These are phyloP conservation scores for Crocuta crocuta DNA, from an alignment of 2,113 vertebrate genomes.

Conservation along the genomic window DNA sequence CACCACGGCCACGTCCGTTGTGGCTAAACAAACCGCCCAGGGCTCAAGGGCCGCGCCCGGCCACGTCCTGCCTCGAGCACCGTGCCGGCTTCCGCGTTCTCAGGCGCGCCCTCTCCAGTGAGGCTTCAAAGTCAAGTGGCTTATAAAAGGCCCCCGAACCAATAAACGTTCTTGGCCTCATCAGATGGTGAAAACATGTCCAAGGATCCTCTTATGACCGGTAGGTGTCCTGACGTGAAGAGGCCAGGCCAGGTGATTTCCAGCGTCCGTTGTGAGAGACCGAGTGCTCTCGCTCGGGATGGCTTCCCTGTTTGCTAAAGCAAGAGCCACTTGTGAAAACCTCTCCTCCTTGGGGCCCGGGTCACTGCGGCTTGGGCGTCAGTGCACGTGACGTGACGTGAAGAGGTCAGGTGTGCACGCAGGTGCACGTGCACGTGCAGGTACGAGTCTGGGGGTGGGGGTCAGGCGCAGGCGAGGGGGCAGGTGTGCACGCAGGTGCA, in stretches of 20 bases:
- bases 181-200: not conserved
- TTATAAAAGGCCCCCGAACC: not conserved
- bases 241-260: not conserved
- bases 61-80: not conserved
- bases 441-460: no score
- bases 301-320: not conserved
- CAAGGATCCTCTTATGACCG: not conserved
- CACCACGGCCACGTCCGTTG: rapidly evolving
- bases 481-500: not conserved
- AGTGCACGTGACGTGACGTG: rapidly evolving
- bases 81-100: rapidly evolving
- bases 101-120: not conserved
- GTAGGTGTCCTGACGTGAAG: rapidly evolving
- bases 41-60: no score
- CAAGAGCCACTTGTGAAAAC: not conserved
- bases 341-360: rapidly evolving
- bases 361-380: rapidly evolving
- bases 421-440: not conserved
- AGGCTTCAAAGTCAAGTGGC: not conserved
- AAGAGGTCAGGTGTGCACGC: rapidly evolving
- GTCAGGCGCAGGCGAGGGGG: not conserved
- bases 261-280: rapidly evolving
- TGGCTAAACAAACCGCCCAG: not conserved
- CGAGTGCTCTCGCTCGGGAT: not conserved
- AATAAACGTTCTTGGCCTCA: not conserved